Percentiles rank a stretch among this genome's conserved stretches.
Evolutionary conservation across 2,888 invertebrate species (phyloP).

Genomic region (Seladonia tumulorum): DNA sequence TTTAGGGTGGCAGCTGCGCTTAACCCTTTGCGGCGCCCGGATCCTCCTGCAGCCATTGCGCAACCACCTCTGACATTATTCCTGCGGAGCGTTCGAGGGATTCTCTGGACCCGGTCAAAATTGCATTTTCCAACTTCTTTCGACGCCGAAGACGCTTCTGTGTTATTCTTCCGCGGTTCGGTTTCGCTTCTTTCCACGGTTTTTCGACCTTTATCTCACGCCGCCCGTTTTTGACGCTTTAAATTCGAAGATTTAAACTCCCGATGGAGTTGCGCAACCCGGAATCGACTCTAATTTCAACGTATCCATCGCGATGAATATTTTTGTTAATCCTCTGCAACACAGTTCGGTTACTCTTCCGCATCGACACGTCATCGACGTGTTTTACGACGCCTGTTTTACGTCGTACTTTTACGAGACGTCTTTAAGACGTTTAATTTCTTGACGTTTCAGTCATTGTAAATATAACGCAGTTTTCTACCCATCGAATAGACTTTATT

Average conservation of each 20-base stretch:
- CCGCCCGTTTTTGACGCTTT: conserved; percentile 2
- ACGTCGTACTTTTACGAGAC: too few relatives aligned
- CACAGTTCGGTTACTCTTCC: conserved; percentile 22
- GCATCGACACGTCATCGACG: neutral
- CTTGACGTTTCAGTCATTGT: too few relatives aligned
- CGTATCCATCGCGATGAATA: neutral
- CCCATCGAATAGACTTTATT: too few relatives aligned
- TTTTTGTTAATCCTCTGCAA: conserved; percentile 30
- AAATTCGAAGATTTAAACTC: conserved; percentile 10
- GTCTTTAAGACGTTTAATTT: too few relatives aligned
- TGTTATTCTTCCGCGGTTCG: neutral
- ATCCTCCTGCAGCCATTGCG: conserved; percentile 18
- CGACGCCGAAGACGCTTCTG: neutral
- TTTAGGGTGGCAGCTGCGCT: conserved; percentile 42
- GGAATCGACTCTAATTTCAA: conserved; percentile 14
- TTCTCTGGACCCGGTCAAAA: conserved; percentile 7
- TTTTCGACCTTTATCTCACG: neutral
- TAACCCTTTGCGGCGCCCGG: conserved; percentile 47
- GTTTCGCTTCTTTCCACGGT: neutral
- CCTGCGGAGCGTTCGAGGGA: neutral
- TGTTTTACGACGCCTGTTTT: too few relatives aligned
- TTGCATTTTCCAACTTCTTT: conserved; percentile 18
- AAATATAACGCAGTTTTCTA: too few relatives aligned
- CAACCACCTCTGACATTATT: conserved; percentile 40
- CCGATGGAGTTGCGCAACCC: neutral